A percentile compares a stretch with the other conserved stretches of the same genome.
Conservation (phyloP, 2,888 invertebrate species). For the Drosophila rellima region DNA sequence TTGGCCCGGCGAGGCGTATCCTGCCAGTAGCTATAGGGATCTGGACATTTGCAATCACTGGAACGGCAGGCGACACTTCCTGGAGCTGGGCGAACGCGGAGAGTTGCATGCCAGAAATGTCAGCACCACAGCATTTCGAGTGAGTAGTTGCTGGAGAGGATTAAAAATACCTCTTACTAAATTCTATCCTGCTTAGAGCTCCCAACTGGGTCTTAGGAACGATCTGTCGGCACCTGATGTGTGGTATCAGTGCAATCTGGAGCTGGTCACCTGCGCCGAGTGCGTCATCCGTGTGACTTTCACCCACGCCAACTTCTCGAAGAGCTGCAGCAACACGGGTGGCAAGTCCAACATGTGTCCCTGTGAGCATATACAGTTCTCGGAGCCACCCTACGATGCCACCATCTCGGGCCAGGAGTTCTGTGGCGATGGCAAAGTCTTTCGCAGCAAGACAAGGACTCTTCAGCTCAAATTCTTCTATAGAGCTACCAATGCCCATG, state of each 20-base stretch:
- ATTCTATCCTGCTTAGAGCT: constrained; percentile 44
- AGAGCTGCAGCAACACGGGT: constrained; percentile 80
- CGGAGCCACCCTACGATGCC: constrained; percentile 89
- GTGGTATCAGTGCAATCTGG: constrained; percentile 88
- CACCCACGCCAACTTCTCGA: constrained; percentile 84
- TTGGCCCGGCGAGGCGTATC: constrained; percentile 72
- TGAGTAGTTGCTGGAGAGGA: constrained; percentile 53
- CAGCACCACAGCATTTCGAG: constrained; percentile 84
- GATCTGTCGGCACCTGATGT: constrained; percentile 76
- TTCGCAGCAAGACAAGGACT: constrained; percentile 88
- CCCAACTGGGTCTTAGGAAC: constrained; percentile 72
- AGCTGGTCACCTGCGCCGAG: constrained; percentile 90
- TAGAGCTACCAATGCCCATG: constrained; percentile 87
- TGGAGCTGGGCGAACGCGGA: constrained; percentile 85
- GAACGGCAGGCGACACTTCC: constrained; percentile 85
- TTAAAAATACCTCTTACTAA: background rate
- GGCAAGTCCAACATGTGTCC: constrained; percentile 84
- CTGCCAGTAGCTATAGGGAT: constrained; percentile 82
- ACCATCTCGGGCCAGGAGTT: constrained; percentile 88
- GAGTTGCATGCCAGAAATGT: constrained; percentile 85
- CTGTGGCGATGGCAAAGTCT: constrained; percentile 87
- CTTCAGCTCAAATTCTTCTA: constrained; percentile 88
- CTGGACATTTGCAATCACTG: constrained; percentile 85
- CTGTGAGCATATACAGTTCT: constrained; percentile 89
- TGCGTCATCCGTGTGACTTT: constrained; percentile 87